Base-by-base conservation (phyloP, 35 echinoderm and acorn worm genomes). In the Ptychodera flava region DNA sequence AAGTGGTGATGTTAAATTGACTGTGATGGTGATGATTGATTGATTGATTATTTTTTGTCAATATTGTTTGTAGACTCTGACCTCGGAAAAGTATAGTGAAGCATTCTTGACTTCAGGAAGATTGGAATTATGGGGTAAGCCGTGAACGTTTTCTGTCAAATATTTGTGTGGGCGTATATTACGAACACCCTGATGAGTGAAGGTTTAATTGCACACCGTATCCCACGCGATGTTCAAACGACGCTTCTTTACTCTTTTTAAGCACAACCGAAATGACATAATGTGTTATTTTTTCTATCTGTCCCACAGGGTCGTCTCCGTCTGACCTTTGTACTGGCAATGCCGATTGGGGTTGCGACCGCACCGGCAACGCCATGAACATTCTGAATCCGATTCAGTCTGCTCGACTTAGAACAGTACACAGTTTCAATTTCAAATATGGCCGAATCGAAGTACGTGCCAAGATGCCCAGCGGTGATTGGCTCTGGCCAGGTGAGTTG, bases 401-500 rank as follows among this genome's bases (percentile, higher is more conserved):
- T 16, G 94, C 94, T 78, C 81, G 94, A 16, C 32, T 97, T 0
- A 38, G 94, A 36, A 97, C 94, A 12, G 94, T 93, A 32, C 79
- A 93, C 33, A 91, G 91, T 1, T 97, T 97, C 81, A 80, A 84
- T 32, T 95, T 95, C 78, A 95, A 89, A 34, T 90, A 95, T 81
- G 93, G 93, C 36, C 82, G 77, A 82, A 79, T 97, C 30, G 94
- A 97, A 85, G 84, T 97, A 0, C 35, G 52, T 28, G 94, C 94
- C 36, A 93, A 97, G 83, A 81, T 97, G 91, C 94, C 94, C 0
- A 86, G 82, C 29, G 94, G 94, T 80, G 94, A 97, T 82, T 97
- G 94, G 94, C 33, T 97, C 1, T 97, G 94, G 94, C 94, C 94
- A 78, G 94, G 94, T 97, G 35, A 0, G 80, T n/a, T n/a, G n/a